These are phyloP conservation scores for Asobara japonica DNA, from an alignment of 1,140 invertebrate species.

Conservation along the genomic window DNA sequence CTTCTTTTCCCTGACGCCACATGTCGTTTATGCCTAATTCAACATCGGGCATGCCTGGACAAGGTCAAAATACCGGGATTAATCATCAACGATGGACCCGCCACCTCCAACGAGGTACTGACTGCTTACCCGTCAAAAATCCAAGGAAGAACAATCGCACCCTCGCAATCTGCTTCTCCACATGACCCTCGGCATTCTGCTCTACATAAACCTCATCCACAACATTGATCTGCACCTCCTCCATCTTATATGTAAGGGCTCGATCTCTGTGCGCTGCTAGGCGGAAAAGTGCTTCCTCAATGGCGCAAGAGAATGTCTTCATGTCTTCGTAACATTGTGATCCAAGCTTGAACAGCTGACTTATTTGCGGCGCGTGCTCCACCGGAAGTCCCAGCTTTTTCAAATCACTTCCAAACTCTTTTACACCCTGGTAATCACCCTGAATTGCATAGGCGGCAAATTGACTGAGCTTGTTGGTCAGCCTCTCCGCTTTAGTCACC, in stretches of 20 bases:
- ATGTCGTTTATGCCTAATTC: slow-evolving; percentile 98
- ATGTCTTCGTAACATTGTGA: slow-evolving; percentile 89
- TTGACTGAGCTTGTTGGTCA: slow-evolving; percentile 91
- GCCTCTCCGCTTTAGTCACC: slow-evolving; percentile 91
- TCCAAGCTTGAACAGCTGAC: slow-evolving; percentile 96
- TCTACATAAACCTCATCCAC: slow-evolving; percentile 97
- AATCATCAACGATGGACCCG: neutral
- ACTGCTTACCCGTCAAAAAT: slow-evolving; percentile 78
- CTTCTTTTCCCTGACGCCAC: slow-evolving; percentile 95
- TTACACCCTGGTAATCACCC: slow-evolving; percentile 90
- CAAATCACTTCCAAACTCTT: slow-evolving; percentile 91
- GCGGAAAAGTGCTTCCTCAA: slow-evolving; percentile 91
- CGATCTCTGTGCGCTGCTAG: slow-evolving; percentile 86
- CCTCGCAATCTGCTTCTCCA: slow-evolving; percentile 92
- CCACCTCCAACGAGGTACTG: neutral
- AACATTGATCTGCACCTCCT: slow-evolving; percentile 96
- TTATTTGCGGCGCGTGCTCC: slow-evolving; percentile 96
- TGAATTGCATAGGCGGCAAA: slow-evolving; percentile 95
- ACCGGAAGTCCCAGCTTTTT: slow-evolving; percentile 95
- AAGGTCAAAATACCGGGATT: neutral
- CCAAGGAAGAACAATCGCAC: slow-evolving; percentile 95
- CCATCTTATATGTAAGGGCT: slow-evolving; percentile 95
- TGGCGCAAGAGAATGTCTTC: slow-evolving; percentile 86
- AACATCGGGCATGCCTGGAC: slow-evolving; percentile 90
- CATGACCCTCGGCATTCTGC: slow-evolving; percentile 85